Evolutionary conservation across 2,113 vertebrate species (phyloP), one percentile per base, ranked within the genome.

Genomic region (Pipa parva): DNA sequence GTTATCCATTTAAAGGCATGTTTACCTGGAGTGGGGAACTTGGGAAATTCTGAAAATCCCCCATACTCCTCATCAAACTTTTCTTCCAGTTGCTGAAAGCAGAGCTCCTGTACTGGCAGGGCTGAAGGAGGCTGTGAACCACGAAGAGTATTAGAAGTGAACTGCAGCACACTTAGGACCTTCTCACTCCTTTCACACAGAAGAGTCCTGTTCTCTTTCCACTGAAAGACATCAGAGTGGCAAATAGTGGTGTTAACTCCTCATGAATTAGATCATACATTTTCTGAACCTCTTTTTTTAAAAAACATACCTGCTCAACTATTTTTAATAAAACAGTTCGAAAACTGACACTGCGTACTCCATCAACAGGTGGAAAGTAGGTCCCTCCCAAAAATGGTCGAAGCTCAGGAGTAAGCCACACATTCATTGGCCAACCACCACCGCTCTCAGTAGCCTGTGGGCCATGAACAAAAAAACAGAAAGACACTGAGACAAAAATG

Each of bases 341-440:
- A 73, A 98, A 89, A 18, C 96, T 95, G 4, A 91, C 76, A 1
- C 81, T 83, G 67, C 87, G 84, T 64, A 89, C 71, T 12, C 81
- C 75, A 50, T 98, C 93, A 62, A 90, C 89, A 1, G 91, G 93
- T 42, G 94, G 92, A 50, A 98, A 98, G 71, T 98, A 98, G 0
- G 95, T 97, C 1, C 94, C 96, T 3, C 95, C 95, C 12, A 85
- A 87, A 66, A 97, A 94, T 33, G 96, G 96, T 74, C 80, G 85
- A 6, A 98, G 93, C 20, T 89, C 89, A 60, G 96, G 95, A 12
- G 95, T 98, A 75, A 98, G 73, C 94, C 96, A 98, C 21, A 98
- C 94, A 1, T 87, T 98, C 96, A 98, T 97, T 3, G 95, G 95
- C 95, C 96, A 98, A 25, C 96, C 95, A 37, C 96, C 95, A 56